Evolutionary conservation across 2,113 vertebrate genomes (phyloP), one percentile per base, ranked within the genome.

Genomic region (Mobula hypostoma): DNA sequence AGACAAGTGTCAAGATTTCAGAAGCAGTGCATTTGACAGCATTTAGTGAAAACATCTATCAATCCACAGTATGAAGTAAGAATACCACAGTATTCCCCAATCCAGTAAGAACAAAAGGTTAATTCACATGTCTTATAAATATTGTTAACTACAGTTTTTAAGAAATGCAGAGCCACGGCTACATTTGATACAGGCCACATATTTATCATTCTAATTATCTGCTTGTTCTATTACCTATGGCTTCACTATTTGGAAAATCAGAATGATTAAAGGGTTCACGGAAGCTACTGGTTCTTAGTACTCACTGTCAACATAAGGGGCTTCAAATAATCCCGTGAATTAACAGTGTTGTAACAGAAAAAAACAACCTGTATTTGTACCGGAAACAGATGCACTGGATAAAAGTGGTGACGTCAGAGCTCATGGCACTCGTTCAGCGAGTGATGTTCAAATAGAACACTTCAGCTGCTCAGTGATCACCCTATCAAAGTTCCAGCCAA

Each of bases 31-130:
- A 74, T 93, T 56, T 12, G 8, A 74, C 91, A 72, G 68, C 90
- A 74, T 74, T 93, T 76, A 48, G 27, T 17, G 72, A 90, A 93
- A 74, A 74, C 70, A 74, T 36, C 74, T 93, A 68, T 72, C 32
- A 48, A 56, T 76, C 91, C 68, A 93, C 70, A 66, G 24, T 93
- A 48, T 72, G 40, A 32, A 40, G 24, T 14, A 74, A 93, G 21
- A 74, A 74, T 93, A 74, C 90, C 90, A 93, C 90, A 93, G 12
- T 56, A 93, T 93, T 48, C 36, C 91, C 40, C 70, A 74, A 29
- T 93, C 91, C 40, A 74, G 40, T 76, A 27, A 56, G 36, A 93
- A 32, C 70, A 24, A 76, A 74, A 8, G 70, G 36, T 93, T 93
- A 74, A 36, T 72, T 76, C 70, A 74, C 21, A 93, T 56, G 9